Conservation (phyloP, 1,140 invertebrate species). For the Drosophila albomicans region DNA sequence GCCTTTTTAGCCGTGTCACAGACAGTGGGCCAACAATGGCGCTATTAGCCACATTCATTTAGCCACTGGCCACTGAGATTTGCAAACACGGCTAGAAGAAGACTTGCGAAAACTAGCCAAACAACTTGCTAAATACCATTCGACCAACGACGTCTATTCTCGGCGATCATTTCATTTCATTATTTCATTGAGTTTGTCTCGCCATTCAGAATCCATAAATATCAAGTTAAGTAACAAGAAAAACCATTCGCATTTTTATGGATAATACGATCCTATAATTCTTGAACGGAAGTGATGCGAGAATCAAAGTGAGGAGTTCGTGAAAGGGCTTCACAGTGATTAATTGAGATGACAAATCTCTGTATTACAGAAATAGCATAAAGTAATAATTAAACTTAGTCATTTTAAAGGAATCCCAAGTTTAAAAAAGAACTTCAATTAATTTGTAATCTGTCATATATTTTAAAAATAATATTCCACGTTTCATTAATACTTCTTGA, state of each 20-base stretch:
- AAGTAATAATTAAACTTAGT: too few relatives aligned
- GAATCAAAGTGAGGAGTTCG: too few relatives aligned
- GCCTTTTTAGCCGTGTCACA: constrained; percentile 4
- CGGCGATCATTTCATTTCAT: constrained; percentile 45
- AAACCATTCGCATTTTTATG: background rate
- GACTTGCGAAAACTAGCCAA: constrained; percentile 18
- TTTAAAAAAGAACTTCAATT: too few relatives aligned
- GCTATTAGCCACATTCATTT: constrained; percentile 4
- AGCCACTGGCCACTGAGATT: constrained; percentile 13
- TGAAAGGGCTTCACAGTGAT: too few relatives aligned
- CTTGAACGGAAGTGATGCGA: background rate
- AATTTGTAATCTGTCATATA: too few relatives aligned
- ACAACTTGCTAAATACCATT: constrained; percentile 21
- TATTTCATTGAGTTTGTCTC: background rate
- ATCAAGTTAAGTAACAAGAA: background rate
- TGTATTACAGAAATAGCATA: too few relatives aligned
- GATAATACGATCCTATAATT: background rate
- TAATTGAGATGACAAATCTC: too few relatives aligned
- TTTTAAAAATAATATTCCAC: too few relatives aligned
- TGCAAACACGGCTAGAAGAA: background rate
- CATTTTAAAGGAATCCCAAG: too few relatives aligned
- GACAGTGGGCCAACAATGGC: constrained; percentile 48
- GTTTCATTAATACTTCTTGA: too few relatives aligned
- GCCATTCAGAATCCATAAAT: constrained; percentile 1
- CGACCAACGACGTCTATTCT: background rate